phyloP scores from a whole-genome alignment of 2,113 vertebrate species.

The Physeter macrocephalus region DNA sequence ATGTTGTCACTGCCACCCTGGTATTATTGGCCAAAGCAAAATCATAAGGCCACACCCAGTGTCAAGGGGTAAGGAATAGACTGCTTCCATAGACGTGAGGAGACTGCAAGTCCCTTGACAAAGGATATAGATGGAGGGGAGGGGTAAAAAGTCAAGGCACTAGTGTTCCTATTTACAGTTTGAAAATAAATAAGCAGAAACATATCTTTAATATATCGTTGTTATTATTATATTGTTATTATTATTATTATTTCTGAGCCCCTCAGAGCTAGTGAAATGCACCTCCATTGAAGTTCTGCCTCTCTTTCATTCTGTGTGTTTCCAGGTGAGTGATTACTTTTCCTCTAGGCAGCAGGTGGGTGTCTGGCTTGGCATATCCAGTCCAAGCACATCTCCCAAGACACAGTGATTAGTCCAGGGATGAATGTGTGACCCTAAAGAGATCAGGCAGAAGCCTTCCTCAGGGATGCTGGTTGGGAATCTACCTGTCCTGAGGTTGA shows the following conservation, averaged over 20 bases:
- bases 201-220: not conserved
- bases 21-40: not conserved
- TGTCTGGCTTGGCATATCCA: not conserved
- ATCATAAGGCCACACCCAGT: not conserved
- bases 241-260: not conserved
- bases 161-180: not conserved
- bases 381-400: not conserved
- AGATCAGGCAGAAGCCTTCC: not conserved
- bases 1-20: not conserved
- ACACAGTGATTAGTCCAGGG: not conserved
- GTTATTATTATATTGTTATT: not conserved
- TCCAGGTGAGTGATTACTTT: not conserved
- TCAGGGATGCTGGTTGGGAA: not conserved
- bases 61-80: not conserved
- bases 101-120: not conserved
- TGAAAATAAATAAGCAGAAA: not conserved
- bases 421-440: not conserved
- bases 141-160: not conserved
- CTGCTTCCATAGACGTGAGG: not conserved
- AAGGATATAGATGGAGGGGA: not conserved
- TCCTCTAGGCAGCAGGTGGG: not conserved
- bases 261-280: not conserved
- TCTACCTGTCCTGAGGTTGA: not conserved
- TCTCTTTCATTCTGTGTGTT: not conserved
- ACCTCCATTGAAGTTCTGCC: not conserved